A percentile compares a stretch with the other conserved stretches of the same genome.
These are phyloP conservation scores for Bergia sp. DNA, from an alignment of 92 coral and sea anemone genomes.

Conservation along the genomic window DNA sequence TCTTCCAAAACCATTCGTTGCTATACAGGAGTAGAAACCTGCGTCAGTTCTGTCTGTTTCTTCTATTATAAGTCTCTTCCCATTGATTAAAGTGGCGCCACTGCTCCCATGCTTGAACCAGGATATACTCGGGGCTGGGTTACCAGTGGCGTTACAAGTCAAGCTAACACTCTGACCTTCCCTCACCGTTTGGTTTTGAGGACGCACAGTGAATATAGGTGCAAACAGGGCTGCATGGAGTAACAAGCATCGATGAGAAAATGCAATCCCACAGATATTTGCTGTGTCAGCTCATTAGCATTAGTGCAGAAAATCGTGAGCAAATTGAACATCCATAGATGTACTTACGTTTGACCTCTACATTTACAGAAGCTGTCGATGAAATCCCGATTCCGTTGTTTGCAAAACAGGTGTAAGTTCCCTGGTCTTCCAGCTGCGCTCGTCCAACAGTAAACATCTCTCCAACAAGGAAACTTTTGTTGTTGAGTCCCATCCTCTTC, in stretches of 20 bases:
- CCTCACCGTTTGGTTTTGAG: conserved; percentile 21
- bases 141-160: conserved; percentile 11
- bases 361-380: neutral
- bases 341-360: conserved; percentile 20
- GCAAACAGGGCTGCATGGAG: neutral
- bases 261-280: too few species aligned
- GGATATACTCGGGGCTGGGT: conserved; percentile 40
- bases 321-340: too few species aligned
- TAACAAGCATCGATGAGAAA: neutral
- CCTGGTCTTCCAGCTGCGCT: conserved; percentile 34
- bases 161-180: conserved; percentile 25
- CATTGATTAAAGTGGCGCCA: neutral
- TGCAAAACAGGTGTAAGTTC: too few species aligned
- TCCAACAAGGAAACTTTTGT: conserved; percentile 32
- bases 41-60: conserved; percentile 28
- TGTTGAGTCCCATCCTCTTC: conserved; percentile 29
- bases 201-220: conserved; percentile 12
- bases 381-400: neutral
- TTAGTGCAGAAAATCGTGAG: conserved; percentile 14
- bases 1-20: conserved; percentile 43
- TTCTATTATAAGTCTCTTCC: conserved; percentile 9
- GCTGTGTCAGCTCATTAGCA: too few species aligned
- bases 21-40: neutral
- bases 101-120: conserved; percentile 36
- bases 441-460: neutral